These are phyloP conservation scores for human (Homo sapiens) DNA, from an alignment of 2,113 vertebrate genomes.

Conservation along the genomic window GRCh38 chr7:145542501-145543000, in stretches of 20 bases:
- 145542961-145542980: not conserved
- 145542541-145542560: conserved; percentile 64
- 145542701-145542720: not conserved
- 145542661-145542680: not conserved
- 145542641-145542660: not conserved
- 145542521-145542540: conserved; percentile 51
- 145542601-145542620: not conserved
- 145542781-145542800: conserved; percentile 26
- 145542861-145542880: conserved; percentile 35
- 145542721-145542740: not conserved
- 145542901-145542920: not conserved
- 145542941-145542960: not conserved
- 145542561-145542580: not conserved
- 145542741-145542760: not conserved
- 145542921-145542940: not conserved
- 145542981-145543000: not conserved
- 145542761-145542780: not conserved
- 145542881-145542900: conserved; percentile 2
- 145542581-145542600: not conserved
- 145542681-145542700: not conserved
- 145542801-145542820: conserved; percentile 28
- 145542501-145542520: conserved; percentile 57
- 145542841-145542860: not conserved
- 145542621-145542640: not conserved
- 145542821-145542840: not conserved